Conservation (phyloP, 1,140 invertebrate genomes). For the Ceratina calcarata region DNA sequence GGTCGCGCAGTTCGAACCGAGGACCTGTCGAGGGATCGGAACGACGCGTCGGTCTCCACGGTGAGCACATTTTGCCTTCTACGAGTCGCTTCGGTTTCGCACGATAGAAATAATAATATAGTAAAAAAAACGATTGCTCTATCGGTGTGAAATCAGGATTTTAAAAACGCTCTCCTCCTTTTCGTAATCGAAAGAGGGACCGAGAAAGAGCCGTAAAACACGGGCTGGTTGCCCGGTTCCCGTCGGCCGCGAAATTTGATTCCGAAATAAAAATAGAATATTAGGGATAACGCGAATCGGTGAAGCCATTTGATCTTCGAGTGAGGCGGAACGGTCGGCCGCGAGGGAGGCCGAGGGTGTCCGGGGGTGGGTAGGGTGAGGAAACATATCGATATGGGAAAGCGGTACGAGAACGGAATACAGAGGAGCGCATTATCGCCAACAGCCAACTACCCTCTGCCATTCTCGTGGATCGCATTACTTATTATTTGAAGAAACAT, state of each 20-base stretch:
- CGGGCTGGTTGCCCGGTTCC: conserved; percentile 6
- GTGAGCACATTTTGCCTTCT: too few species aligned
- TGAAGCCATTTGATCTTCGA: conserved; percentile 80
- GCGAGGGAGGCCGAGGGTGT: conserved; percentile 18
- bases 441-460: conserved; percentile 69
- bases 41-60: too few species aligned
- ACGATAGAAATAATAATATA: too few species aligned
- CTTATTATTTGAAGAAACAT: conserved; percentile 68
- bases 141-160: neutral
- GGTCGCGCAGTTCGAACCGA: neutral
- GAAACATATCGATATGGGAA: conserved; percentile 80
- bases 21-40: neutral
- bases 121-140: too few species aligned
- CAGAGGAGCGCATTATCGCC: conserved; percentile 77
- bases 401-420: conserved; percentile 76
- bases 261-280: conserved; percentile 80
- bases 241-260: conserved; percentile 76
- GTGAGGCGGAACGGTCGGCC: conserved; percentile 64
- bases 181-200: neutral
- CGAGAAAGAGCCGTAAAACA: conserved; percentile 46
- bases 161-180: neutral
- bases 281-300: conserved; percentile 79
- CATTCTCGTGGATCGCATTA: conserved; percentile 67
- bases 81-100: too few species aligned
- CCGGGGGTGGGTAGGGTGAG: conserved; percentile 42